Evolutionary conservation across 2,113 vertebrate genomes (phyloP).

Genomic region (Proterorhinus semilunaris): DNA sequence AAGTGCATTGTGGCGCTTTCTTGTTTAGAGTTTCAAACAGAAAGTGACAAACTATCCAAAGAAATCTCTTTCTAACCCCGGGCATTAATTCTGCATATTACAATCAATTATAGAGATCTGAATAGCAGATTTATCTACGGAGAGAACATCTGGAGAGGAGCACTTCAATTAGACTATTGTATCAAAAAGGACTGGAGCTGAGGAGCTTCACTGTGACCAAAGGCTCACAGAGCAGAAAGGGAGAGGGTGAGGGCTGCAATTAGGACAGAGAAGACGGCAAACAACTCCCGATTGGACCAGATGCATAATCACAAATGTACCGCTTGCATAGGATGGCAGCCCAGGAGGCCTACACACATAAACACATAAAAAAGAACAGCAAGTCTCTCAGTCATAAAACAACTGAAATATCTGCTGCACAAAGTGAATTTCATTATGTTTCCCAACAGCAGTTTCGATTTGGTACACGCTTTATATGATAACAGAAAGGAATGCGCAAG

Average conservation of each 20-base stretch:
- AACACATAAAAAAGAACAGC: slow-evolving; percentile 16
- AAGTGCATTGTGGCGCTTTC: slow-evolving; percentile 63
- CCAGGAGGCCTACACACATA: slow-evolving; percentile 17
- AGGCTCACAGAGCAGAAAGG: slow-evolving; percentile 41
- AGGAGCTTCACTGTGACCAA: slow-evolving; percentile 48
- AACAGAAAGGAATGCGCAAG: background rate
- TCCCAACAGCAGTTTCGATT: slow-evolving; percentile 24
- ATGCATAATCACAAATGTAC: slow-evolving; percentile 48
- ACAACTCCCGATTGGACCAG: slow-evolving; percentile 50
- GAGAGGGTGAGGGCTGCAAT: slow-evolving; percentile 62
- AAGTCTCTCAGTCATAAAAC: background rate
- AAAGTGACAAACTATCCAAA: slow-evolving; percentile 60
- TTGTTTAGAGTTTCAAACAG: slow-evolving; percentile 78
- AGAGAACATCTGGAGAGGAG: slow-evolving; percentile 75
- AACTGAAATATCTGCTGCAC: slow-evolving; percentile 8
- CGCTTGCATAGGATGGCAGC: slow-evolving; percentile 22
- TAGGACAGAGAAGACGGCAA: slow-evolving; percentile 53
- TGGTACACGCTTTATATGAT: slow-evolving; percentile 23
- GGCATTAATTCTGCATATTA: slow-evolving; percentile 78
- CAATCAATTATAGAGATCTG: slow-evolving; percentile 79
- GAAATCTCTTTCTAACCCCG: slow-evolving; percentile 73
- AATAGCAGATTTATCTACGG: slow-evolving; percentile 72
- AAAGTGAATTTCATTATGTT: slow-evolving; percentile 27
- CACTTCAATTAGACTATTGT: slow-evolving; percentile 76
- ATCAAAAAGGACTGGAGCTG: slow-evolving; percentile 68